Conservation (phyloP, 2,113 vertebrate species). For the Hemiprocne comata region DNA sequence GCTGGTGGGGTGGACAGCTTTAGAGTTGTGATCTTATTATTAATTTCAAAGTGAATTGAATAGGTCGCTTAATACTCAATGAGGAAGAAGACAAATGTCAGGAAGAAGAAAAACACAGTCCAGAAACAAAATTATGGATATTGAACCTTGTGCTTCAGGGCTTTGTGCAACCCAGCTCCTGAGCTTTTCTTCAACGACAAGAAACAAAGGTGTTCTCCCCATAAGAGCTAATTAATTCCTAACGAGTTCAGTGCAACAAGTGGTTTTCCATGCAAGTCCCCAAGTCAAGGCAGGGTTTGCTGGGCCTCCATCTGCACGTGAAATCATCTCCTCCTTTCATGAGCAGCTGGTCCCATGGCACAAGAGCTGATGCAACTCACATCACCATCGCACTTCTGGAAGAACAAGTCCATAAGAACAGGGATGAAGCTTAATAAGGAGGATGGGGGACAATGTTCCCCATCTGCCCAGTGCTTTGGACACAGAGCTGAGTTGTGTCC, state of each 20-base stretch:
- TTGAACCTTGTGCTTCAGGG: background rate
- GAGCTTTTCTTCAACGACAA: background rate
- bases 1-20: background rate
- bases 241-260: background rate
- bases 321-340: background rate
- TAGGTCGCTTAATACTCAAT: background rate
- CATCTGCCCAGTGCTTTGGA: background rate
- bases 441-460: accelerated
- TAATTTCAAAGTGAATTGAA: constrained; percentile 32
- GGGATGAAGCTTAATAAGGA: background rate
- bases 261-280: accelerated
- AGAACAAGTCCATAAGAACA: background rate
- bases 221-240: background rate
- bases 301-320: background rate
- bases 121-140: background rate
- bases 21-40: background rate
- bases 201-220: background rate
- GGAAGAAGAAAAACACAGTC: background rate
- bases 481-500: background rate
- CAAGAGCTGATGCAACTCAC: background rate
- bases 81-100: background rate
- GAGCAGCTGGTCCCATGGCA: background rate
- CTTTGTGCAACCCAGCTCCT: background rate
- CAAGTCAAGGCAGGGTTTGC: background rate
- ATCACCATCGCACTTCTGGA: background rate